Conservation (phyloP, 1,140 invertebrate genomes). For the Triops cancriformis region DNA sequence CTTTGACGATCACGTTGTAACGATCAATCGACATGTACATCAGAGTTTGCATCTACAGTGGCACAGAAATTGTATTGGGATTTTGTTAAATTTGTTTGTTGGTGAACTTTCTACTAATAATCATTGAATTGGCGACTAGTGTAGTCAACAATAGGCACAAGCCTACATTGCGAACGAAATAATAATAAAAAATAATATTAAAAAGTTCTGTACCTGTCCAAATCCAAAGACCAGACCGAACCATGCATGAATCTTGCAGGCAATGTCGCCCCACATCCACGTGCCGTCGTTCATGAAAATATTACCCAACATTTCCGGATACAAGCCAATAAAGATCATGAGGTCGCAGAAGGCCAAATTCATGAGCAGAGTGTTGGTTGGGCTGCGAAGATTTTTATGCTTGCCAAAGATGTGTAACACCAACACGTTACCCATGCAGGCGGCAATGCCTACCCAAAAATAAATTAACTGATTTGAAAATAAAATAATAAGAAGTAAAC, state of each 20-base stretch:
- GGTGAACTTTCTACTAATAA: too few species aligned
- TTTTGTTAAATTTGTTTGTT: too few species aligned
- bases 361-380: conserved; percentile 42
- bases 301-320: conserved; percentile 33
- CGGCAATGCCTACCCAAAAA: conserved; percentile 23
- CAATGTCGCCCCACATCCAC: conserved; percentile 29
- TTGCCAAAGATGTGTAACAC: conserved; percentile 30
- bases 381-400: conserved; percentile 36
- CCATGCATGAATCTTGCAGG: conserved; percentile 28
- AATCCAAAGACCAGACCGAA: conserved; percentile 25
- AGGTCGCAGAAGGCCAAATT: conserved; percentile 42
- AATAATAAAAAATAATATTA: not conserved
- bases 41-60: conserved; percentile 33
- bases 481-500: not conserved
- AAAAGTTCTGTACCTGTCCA: conserved; percentile 20
- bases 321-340: conserved; percentile 31
- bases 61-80: too few species aligned
- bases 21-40: conserved; percentile 36
- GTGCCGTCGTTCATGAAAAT: conserved; percentile 29
- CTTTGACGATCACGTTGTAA: conserved; percentile 38
- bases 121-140: too few species aligned
- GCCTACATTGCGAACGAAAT: too few species aligned
- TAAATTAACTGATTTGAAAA: not conserved
- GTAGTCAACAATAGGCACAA: too few species aligned
- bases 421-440: conserved; percentile 28